Evolutionary conservation across 2,113 vertebrate species (phyloP), one percentile per base, ranked within the genome.

Genomic region (Periophthalmodon schlosseri): DNA sequence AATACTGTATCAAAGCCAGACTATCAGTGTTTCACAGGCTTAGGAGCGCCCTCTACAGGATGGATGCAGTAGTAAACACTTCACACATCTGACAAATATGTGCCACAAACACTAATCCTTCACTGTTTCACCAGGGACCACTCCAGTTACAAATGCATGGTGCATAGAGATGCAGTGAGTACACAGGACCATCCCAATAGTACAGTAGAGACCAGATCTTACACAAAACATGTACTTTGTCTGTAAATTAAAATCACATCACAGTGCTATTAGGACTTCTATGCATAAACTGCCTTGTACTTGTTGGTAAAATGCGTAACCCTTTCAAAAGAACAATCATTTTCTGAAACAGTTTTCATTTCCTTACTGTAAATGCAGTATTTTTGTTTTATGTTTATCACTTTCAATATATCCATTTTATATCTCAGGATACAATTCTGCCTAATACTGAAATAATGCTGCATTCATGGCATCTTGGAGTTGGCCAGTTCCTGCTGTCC

Each of bases 21-120:
- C 88, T 85, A 87, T 91, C 89, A 91, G 91, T 91, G 90, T 89
- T 91, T 75, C 72, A 79, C 84, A 90, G 88, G 91, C 90, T 78
- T 67, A 73, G 49, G 74, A 80, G 84, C 82, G 8, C 89, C 74
- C 84, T 86, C 89, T 86, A 89, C 77, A 86, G 84, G 89, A 83
- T 88, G 81, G 81, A 88, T 82, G 80, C 76, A 85, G 88, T 82
- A 81, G 86, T 82, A 91, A 65, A 91, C 90, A 91, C 88, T 78
- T 91, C 89, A 91, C 88, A 87, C 89, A 89, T 92, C 90, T 90
- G 90, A 91, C 87, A 81, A 80, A 69, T 81, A 81, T 68, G 78
- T 18, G 23, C 76, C 73, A 86, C 78, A 78, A 79, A 85, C 70
- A 72, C 79, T 54, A 75, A 81, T 74, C 80, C 75, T 71, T 80